Evolutionary conservation across 2,888 invertebrate genomes (phyloP).

Genomic region (Eupithecia tripunctaria): DNA sequence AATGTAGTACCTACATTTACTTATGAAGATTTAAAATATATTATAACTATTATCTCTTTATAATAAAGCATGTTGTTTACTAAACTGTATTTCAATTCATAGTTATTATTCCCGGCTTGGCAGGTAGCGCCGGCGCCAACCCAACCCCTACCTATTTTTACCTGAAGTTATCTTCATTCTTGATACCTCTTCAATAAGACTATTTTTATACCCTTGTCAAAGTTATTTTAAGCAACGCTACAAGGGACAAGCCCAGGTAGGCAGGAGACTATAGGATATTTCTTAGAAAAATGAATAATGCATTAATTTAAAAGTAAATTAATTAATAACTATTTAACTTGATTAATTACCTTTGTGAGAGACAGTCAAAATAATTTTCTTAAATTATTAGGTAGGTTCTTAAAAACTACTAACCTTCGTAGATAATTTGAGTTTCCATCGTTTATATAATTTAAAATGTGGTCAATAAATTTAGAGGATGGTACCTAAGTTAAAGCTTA

Average conservation of each 20-base stretch:
- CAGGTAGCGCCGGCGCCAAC: constrained; percentile 77
- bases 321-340: too few relatives aligned
- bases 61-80: constrained; percentile 81
- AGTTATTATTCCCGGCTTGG: constrained; percentile 36
- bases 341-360: too few relatives aligned
- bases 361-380: too few relatives aligned
- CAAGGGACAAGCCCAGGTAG: constrained; percentile 9
- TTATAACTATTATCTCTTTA: constrained; percentile 73
- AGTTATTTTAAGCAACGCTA: not conserved
- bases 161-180: constrained; percentile 52
- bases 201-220: constrained; percentile 9
- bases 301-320: not conserved
- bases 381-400: not conserved
- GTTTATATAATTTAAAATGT: too few relatives aligned
- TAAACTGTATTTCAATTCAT: constrained; percentile 65
- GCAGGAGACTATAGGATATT: too few relatives aligned
- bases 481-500: not conserved
- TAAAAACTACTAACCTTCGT: not conserved
- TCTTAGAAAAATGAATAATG: not conserved
- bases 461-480: not conserved
- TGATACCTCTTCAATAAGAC: constrained; percentile 14
- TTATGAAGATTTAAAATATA: constrained; percentile 72
- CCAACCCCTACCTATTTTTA: constrained; percentile 46
- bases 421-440: not conserved
- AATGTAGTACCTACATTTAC: constrained; percentile 76